These are phyloP conservation scores for Vannuccia rotundouncinata DNA, from an alignment of 2,888 invertebrate species.

Conservation along the genomic window DNA sequence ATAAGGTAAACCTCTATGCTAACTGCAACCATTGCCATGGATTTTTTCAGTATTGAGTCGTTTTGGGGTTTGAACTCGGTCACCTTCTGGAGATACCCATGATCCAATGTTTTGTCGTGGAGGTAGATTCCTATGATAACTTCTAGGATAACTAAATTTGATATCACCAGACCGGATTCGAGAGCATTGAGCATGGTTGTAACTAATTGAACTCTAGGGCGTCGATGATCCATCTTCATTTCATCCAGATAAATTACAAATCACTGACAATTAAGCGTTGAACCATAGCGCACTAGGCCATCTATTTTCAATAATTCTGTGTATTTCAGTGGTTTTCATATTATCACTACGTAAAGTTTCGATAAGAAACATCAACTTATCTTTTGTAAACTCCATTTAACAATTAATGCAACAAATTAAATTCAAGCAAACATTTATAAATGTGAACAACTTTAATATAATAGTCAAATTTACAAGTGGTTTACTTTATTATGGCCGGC, in stretches of 20 bases:
- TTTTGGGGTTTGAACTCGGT: neutral
- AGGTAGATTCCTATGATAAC: conserved; percentile 17
- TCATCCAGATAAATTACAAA: conserved; percentile 19
- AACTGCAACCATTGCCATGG: conserved; percentile 6
- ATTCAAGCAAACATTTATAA: neutral
- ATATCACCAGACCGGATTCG: conserved; percentile 14
- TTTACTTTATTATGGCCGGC: no score
- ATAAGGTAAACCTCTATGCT: conserved; percentile 9
- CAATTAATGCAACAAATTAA: conserved; percentile 14
- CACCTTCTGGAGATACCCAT: conserved; percentile 25
- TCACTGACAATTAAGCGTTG: neutral
- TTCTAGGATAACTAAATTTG: conserved; percentile 23
- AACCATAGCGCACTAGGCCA: conserved; percentile 11
- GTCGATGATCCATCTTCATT: conserved; percentile 11
- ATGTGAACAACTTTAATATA: conserved; percentile 18
- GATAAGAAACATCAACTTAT: conserved; percentile 10
- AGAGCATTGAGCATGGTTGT: conserved; percentile 24
- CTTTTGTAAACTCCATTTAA: conserved; percentile 24
- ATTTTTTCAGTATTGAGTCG: conserved; percentile 6
- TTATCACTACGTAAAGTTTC: conserved; percentile 26
- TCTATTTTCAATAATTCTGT: conserved; percentile 24
- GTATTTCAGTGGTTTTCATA: conserved; percentile 21
- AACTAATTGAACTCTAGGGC: conserved; percentile 19
- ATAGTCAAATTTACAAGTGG: no score
- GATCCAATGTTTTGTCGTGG: neutral